Base-by-base conservation (phyloP, 2,113 vertebrate species). In the Rhinoptilus africanus region DNA sequence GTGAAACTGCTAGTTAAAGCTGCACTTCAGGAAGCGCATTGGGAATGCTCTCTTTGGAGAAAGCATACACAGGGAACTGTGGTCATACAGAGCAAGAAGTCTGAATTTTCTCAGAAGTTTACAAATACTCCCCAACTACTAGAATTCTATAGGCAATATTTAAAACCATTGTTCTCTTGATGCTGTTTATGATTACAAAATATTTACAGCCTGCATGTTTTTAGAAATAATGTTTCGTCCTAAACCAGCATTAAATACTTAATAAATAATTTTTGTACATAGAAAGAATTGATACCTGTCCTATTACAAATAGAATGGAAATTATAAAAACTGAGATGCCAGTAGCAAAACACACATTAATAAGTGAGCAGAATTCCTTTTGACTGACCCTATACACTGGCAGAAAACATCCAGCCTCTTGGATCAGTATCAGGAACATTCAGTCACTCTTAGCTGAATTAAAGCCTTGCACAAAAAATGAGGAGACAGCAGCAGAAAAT, bases 141-240 rank as follows among this genome's bases (percentile, higher is more conserved):
- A 59, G 27, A 30, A 67, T 24, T 93, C 57, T 69, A 72, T 2
- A 41, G 28, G 45, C 45, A 62, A 62, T 68, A 57, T 48, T 72
- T 91, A 73, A 91, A 92, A 68, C 20, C 45, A 41, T 45, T 76
- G 45, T 57, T 78, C 86, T 88, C 77, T 53, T 66, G 53, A 91
- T 87, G 56, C 8, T 83, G 14, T n/a, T 93, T 86, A 81, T 14
- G 14, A 85, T 43, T 57, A 54, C 63, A n/a, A 94, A 90, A 68
- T 93, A 89, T 92, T 95, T 89, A 91, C 1, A 8, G 66, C 13
- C 73, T 34, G 28, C 26, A n/a, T 18, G 6, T 18, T 79, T 89
- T 82, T 85, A 57, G 8, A 96, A 94, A 72, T 50, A 80, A 59
- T 34, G 6, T 51, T 90, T 86, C 63, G 89, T 45, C 28, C 45